A percentile compares a stretch with the other conserved stretches of the same genome.
These are phyloP conservation scores for Trichoplusia ni DNA, from an alignment of 1,140 invertebrate species.

Conservation along the genomic window DNA sequence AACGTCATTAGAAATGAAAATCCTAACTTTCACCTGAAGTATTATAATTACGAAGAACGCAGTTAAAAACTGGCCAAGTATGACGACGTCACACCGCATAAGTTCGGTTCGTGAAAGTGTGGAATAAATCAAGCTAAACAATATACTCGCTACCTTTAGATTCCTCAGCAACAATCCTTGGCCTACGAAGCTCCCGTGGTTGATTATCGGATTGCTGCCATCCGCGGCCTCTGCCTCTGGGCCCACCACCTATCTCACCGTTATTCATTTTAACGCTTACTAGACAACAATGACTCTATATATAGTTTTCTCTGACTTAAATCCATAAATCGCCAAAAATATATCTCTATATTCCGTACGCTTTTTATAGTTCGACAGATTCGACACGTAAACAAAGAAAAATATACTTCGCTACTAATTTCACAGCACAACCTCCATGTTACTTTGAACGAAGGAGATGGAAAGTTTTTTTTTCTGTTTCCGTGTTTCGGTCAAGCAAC, in stretches of 20 bases:
- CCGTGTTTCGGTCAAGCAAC: constrained; percentile 3
- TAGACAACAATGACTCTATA: constrained; percentile 36
- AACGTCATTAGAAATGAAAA: constrained; percentile 76
- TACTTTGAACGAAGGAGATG: constrained; percentile 33
- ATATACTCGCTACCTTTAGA: constrained; percentile 54
- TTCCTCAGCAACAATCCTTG: constrained; percentile 62
- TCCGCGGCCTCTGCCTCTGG: constrained; percentile 74
- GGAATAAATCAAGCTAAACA: constrained; percentile 27
- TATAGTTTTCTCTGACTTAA: constrained; percentile 41
- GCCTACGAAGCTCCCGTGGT: constrained; percentile 70
- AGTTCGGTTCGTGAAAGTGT: constrained; percentile 44
- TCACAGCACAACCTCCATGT: constrained; percentile 59
- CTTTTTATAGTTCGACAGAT: constrained; percentile 43
- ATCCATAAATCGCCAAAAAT: constrained; percentile 62
- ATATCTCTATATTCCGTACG: constrained; percentile 38
- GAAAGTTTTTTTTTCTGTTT: neutral
- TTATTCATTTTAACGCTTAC: constrained; percentile 72
- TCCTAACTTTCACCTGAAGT: constrained; percentile 75
- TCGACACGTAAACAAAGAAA: constrained; percentile 80
- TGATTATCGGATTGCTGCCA: constrained; percentile 72
- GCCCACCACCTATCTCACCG: constrained; percentile 72
- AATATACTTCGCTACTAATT: constrained; percentile 57
- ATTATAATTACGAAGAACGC: constrained; percentile 54
- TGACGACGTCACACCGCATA: constrained; percentile 50
- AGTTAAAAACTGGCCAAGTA: constrained; percentile 46